These are phyloP conservation scores for Macroglossus sobrinus DNA, from an alignment of 2,113 vertebrate genomes.

Conservation along the genomic window DNA sequence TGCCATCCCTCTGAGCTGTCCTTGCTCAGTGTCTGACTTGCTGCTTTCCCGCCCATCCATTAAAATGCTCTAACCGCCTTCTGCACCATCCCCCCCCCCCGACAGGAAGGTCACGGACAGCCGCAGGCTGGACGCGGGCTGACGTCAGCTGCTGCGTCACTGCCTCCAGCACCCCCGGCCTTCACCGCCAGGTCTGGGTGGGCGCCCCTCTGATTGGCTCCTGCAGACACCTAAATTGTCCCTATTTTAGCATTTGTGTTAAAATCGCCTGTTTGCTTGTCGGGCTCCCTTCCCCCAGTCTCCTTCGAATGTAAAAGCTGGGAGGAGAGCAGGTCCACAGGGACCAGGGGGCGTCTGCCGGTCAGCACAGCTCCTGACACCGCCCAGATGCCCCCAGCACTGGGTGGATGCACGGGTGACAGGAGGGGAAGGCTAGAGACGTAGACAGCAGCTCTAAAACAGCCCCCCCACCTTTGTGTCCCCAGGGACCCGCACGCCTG, in stretches of 20 bases:
- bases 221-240: not conserved
- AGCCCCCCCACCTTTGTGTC: too few relatives aligned
- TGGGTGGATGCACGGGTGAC: accelerated
- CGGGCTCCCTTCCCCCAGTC: not conserved
- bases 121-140: accelerated
- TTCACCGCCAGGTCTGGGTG: accelerated
- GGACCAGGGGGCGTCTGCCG: accelerated
- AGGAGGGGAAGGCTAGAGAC: accelerated
- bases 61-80: not conserved
- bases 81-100: too few relatives aligned
- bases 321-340: not conserved
- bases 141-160: accelerated
- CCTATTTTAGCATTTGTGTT: not conserved
- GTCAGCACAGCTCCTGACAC: not conserved
- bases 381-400: accelerated
- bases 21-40: not conserved
- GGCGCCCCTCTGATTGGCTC: accelerated
- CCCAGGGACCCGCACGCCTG: too few relatives aligned
- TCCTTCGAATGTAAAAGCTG: accelerated
- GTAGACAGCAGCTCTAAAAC: not conserved
- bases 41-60: not conserved
- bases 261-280: not conserved
- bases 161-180: accelerated
- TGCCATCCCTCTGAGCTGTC: too few relatives aligned
- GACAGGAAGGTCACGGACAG: accelerated